phyloP scores from a whole-genome alignment of 2,797 vertebrate species.

The Channa striata region DNA sequence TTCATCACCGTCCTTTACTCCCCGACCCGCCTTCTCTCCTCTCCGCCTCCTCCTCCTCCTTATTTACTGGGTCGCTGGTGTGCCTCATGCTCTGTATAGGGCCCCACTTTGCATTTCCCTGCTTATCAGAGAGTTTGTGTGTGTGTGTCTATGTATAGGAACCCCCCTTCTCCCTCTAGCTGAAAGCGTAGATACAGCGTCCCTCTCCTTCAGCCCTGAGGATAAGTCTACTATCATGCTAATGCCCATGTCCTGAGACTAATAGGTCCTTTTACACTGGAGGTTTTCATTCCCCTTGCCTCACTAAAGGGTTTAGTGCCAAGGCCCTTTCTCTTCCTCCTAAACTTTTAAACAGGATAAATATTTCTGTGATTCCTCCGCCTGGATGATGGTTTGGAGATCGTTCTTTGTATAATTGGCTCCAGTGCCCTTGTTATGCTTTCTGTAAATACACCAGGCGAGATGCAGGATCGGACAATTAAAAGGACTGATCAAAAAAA shows the following conservation, averaged over 20 bases:
- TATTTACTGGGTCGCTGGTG: conserved; percentile 80
- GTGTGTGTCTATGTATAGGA: conserved; percentile 77
- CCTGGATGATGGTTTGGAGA: conserved; percentile 73
- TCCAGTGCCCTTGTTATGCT: conserved; percentile 72
- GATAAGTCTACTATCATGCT: conserved; percentile 90
- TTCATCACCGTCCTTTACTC: conserved; percentile 63
- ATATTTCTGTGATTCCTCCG: conserved; percentile 85
- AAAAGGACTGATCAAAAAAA: conserved; percentile 54
- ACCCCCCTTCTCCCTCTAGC: conserved; percentile 67
- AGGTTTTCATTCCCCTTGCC: conserved; percentile 86
- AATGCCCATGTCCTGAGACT: conserved; percentile 87
- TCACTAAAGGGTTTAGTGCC: conserved; percentile 85
- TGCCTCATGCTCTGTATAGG: conserved; percentile 78
- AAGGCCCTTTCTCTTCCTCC: conserved; percentile 83
- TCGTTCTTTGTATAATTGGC: conserved; percentile 75
- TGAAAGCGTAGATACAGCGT: conserved; percentile 83
- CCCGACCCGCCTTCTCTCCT: conserved; percentile 64
- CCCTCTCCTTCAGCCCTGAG: conserved; percentile 84
- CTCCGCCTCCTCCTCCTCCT: conserved; percentile 69
- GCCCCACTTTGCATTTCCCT: conserved; percentile 85
- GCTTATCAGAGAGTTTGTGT: conserved; percentile 80
- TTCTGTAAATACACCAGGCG: conserved; percentile 72
- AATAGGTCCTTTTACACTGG: conserved; percentile 87
- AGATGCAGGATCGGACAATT: conserved; percentile 60
- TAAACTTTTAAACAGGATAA: conserved; percentile 86